These are phyloP conservation scores for Megaceryle torquata DNA, from an alignment of 2,113 vertebrate genomes.

Conservation along the genomic window DNA sequence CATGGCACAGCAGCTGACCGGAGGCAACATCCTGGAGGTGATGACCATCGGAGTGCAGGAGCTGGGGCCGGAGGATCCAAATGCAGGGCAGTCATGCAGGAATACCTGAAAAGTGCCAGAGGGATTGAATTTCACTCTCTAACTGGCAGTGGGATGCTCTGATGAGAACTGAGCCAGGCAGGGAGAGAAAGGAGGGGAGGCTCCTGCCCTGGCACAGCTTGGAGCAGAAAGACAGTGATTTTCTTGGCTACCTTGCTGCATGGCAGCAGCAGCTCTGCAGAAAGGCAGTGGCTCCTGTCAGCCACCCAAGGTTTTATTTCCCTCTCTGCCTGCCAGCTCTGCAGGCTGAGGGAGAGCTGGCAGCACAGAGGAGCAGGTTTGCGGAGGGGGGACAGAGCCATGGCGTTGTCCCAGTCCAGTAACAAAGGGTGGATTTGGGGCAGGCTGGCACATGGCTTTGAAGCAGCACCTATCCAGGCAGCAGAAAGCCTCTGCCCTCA, in stretches of 20 bases:
- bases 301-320: not conserved
- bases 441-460: not conserved
- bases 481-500: not conserved
- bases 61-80: not conserved
- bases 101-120: not conserved
- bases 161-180: not conserved
- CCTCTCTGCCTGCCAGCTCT: not conserved
- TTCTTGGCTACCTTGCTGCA: accelerated
- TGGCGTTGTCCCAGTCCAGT: not conserved
- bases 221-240: accelerated
- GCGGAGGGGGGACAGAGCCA: not conserved
- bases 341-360: not conserved
- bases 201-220: not conserved
- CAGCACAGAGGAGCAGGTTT: not conserved
- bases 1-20: not conserved
- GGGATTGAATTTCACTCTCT: not conserved
- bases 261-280: not conserved
- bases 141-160: not conserved
- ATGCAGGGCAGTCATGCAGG: not conserved
- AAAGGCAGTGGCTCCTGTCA: not conserved
- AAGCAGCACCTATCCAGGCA: not conserved
- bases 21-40: not conserved
- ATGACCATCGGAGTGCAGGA: not conserved
- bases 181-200: not conserved
- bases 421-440: not conserved